These are phyloP conservation scores for Pycnomerus fuliginosus DNA, from an alignment of 2,888 invertebrate species.

Conservation along the genomic window DNA sequence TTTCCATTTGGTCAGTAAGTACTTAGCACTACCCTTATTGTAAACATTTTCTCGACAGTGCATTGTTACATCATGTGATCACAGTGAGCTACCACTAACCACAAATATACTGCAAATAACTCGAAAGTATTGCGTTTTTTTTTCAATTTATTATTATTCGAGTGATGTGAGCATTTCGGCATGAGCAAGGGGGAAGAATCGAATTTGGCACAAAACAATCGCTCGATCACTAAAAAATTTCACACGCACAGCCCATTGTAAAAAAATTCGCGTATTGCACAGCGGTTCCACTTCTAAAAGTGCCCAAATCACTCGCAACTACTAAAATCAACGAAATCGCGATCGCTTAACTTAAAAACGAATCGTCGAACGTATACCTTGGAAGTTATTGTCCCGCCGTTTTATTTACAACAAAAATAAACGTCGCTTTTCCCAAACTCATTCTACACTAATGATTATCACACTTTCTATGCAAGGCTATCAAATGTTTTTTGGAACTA, in stretches of 20 bases:
- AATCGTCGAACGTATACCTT: constrained; percentile 23
- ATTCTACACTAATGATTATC: too few species aligned
- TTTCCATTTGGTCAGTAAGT: constrained; percentile 11
- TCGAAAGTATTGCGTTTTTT: constrained; percentile 34
- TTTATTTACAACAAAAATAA: constrained; percentile 17
- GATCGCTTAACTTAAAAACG: constrained; percentile 13
- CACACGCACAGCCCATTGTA: constrained; percentile 41
- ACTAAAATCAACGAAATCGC: constrained; percentile 9
- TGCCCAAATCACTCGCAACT: constrained; percentile 42
- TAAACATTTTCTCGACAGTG: constrained; percentile 38
- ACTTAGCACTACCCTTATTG: constrained; percentile 32
- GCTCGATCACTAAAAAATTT: constrained; percentile 32
- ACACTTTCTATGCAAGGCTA: too few species aligned
- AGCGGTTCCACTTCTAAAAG: constrained; percentile 28
- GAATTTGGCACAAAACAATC: constrained; percentile 26
- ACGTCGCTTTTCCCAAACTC: too few species aligned
- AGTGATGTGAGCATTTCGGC: constrained; percentile 43
- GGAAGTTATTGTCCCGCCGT: constrained; percentile 26
- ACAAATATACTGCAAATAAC: constrained; percentile 31
- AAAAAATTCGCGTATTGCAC: constrained; percentile 31
- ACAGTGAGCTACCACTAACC: constrained; percentile 45
- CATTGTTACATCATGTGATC: constrained; percentile 45
- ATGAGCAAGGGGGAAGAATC: constrained; percentile 25
- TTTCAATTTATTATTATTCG: constrained; percentile 14
- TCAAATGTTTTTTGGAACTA: too few species aligned